Conservation (phyloP, 2,888 invertebrate species). For the Aphidoletes aphidimyza region DNA sequence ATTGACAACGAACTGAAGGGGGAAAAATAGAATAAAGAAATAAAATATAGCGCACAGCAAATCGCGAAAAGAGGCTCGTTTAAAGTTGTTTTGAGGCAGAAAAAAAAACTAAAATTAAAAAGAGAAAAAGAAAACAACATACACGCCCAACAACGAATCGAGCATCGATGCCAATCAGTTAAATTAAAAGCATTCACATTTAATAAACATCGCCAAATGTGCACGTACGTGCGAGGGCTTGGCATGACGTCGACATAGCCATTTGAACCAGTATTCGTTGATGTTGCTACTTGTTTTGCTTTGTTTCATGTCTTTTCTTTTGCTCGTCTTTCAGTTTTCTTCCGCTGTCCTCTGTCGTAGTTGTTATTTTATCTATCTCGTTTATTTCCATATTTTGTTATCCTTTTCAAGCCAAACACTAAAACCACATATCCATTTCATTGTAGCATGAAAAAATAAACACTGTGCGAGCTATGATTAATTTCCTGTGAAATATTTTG, state of each 20-base stretch:
- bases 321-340: too few relatives aligned
- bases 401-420: not conserved
- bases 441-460: too few relatives aligned
- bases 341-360: not conserved
- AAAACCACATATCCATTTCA: too few relatives aligned
- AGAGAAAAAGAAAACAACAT: not conserved
- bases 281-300: not conserved
- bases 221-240: slow-evolving; percentile 21
- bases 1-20: not conserved
- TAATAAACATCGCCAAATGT: slow-evolving; percentile 12
- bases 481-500: too few relatives aligned
- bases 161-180: slow-evolving; percentile 31
- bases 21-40: too few relatives aligned
- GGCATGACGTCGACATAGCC: slow-evolving; percentile 21
- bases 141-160: too few relatives aligned
- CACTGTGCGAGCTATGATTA: too few relatives aligned
- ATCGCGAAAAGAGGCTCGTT: not conserved
- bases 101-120: not conserved
- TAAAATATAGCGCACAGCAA: not conserved
- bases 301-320: not conserved
- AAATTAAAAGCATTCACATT: slow-evolving; percentile 12
- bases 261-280: not conserved
- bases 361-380: not conserved
- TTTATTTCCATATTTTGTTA: not conserved
- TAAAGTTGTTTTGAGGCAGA: too few relatives aligned